Evolutionary conservation across 1,140 invertebrate genomes (phyloP), one percentile per base, ranked within the genome.

Genomic region (Camponotus floridanus): DNA sequence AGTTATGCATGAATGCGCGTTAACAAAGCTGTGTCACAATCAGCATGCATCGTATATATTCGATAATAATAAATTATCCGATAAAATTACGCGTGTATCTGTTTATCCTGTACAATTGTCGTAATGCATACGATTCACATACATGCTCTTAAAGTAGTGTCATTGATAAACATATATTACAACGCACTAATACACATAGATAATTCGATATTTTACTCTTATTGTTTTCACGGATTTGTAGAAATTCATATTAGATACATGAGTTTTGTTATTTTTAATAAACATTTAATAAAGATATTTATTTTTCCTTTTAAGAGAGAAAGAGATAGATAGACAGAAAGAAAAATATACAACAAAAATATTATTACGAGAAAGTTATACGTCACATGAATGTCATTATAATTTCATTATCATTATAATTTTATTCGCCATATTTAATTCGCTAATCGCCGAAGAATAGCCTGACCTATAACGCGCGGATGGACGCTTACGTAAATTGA

Each of bases 11-110:
- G 59, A 84, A 67, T 51, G 73, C 73, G 11, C 55, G 65, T 51
- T 68, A 45, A 51, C 15, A 39, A 11, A 18, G 7, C 18, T 18
- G 57, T 11, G 15, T 86, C 59, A 39, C 51, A 71, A 26, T 78
- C 65, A 11, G 48, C 39, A 73, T 42, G 73, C 45, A 18, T n/a
- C n/a, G 11, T 36, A 51, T 36, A 51, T 51, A 57, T 45, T 61
- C 36, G n/a, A 36, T 6, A 13, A 74, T 88, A 86, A 89, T 76
- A 76, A 88, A 89, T 71, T 89, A 81, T 76, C 74, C 45, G 76
- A 81, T 71, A 85, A 89, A 89, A 76, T 80, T 48, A 57, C 15
- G 55, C 55, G 13, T 45, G 48, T n/a, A 13, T 18, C 33, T 57
- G 64, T 80, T 80, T 80, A 36, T 39, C 31, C 26, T 26, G 21